Percentiles rank a stretch among this genome's conserved stretches.
phyloP scores from a whole-genome alignment of 1,140 invertebrate genomes.

The Drosophila nikananu region DNA sequence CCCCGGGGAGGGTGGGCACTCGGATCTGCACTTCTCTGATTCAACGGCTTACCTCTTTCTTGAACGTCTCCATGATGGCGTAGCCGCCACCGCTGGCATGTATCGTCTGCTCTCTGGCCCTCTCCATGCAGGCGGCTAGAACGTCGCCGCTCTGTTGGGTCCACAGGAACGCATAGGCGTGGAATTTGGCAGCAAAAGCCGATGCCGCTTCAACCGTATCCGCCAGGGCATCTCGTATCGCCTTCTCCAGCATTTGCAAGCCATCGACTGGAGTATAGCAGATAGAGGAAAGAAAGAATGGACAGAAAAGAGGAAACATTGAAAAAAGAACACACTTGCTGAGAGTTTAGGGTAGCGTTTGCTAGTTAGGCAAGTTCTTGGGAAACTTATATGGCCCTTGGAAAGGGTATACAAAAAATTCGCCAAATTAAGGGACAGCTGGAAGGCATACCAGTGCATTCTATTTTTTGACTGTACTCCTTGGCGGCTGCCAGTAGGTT shows the following conservation, averaged over 20 bases:
- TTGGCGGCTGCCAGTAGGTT: slow-evolving; percentile 36
- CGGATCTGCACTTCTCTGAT: neutral
- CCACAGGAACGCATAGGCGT: slow-evolving; percentile 80
- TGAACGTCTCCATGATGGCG: slow-evolving; percentile 83
- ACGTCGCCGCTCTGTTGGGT: slow-evolving; percentile 62
- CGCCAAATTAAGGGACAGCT: neutral
- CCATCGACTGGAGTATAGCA: slow-evolving; percentile 40
- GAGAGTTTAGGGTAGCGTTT: neutral
- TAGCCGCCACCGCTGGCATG: slow-evolving; percentile 64
- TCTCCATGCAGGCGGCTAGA: slow-evolving; percentile 55
- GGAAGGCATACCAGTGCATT: slow-evolving; percentile 21
- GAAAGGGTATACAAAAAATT: neutral
- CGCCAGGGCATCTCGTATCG: slow-evolving; percentile 66
- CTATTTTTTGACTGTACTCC: slow-evolving; percentile 50
- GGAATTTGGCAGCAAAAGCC: slow-evolving; percentile 78
- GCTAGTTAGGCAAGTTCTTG: neutral
- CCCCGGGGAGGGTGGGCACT: neutral
- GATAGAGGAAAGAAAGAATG: too few species aligned
- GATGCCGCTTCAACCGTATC: slow-evolving; percentile 67
- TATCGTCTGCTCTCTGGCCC: slow-evolving; percentile 59
- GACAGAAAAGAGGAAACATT: neutral
- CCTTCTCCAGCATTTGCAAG: slow-evolving; percentile 59
- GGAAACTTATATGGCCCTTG: neutral
- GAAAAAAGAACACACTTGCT: neutral
- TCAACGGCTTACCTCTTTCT: slow-evolving; percentile 74